Evolutionary conservation across 1,140 invertebrate genomes (phyloP), one percentile per base, ranked within the genome.

Genomic region (Aphaenogaster ashmeadi): DNA sequence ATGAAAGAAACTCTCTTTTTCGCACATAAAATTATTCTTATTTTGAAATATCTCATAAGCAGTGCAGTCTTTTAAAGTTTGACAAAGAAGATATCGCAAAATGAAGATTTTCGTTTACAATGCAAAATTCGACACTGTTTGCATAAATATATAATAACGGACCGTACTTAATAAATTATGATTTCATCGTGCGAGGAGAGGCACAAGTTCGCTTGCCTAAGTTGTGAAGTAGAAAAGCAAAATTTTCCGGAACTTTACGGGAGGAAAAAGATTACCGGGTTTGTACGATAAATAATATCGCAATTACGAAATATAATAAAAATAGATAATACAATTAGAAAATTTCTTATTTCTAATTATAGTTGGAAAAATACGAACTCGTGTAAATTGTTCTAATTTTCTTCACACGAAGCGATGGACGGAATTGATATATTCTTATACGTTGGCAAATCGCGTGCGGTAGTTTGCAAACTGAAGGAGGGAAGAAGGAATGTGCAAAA

Each of bases 121-220:
- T 33, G n/a, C 11, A 67, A 77, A 60, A 77, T 77, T 33, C 8
- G 3, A 52, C 64, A 52, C 38, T 62, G 77, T 11, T 77, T 77
- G 50, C 44, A 18, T 79, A 79, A 79, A 44, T 78, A 44, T 62
- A 27, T 67, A 38, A 38, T 67, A 67, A 38, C 33, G 21, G 60
- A 60, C 41, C n/a, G 18, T 47, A 64, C 18, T 80, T 67, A 52
- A 80, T 80, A 69, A 41, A 69, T 66, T 80, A 67, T 52, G n/a
- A 54, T n/a, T 27, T 79, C n/a, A 69, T 44, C 27, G 62, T 33
- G 47, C 78, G n/a, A 62, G 44, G 8, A 80, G 64, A 67, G 27
- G 7, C 7, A 13, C 3, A 69, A 80, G 60, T 80, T 80, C 8
- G 13, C 3, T 52, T 44, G 18, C 33, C 13, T 13, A 47, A 80